Conservation (phyloP, 1,140 invertebrate species). For the Leptopilina clavipes region DNA sequence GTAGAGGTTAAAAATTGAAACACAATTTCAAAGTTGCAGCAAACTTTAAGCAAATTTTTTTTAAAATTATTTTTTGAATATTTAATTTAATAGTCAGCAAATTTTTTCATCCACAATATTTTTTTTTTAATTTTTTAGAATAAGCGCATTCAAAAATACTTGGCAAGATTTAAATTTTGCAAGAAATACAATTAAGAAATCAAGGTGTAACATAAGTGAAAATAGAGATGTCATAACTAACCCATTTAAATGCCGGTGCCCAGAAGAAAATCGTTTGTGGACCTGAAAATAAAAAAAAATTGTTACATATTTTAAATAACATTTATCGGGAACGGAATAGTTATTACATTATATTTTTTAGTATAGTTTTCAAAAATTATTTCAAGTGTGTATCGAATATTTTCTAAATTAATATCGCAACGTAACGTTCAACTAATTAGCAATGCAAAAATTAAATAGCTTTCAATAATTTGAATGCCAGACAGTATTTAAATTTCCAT, state of each 20-base stretch:
- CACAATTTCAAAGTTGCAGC: too few species aligned
- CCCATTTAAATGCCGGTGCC: slow-evolving; percentile 97
- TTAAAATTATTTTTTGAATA: not conserved
- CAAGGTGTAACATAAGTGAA: slow-evolving; percentile 43
- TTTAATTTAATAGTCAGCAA: not conserved
- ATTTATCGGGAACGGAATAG: too few species aligned
- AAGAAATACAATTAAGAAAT: slow-evolving; percentile 31
- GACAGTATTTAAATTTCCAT: not conserved
- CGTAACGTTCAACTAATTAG: not conserved
- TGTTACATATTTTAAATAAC: not conserved
- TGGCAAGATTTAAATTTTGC: slow-evolving; percentile 9
- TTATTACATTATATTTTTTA: too few species aligned
- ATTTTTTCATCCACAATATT: not conserved
- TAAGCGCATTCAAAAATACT: not conserved
- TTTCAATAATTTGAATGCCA: not conserved
- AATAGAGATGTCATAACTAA: slow-evolving; percentile 74
- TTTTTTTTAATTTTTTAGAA: not conserved
- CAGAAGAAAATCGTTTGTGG: slow-evolving; percentile 98
- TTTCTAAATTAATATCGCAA: too few species aligned
- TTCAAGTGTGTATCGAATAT: too few species aligned
- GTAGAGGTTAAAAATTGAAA: not conserved
- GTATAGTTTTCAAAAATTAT: not conserved
- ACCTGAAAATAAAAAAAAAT: slow-evolving; percentile 77
- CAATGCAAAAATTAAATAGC: not conserved
- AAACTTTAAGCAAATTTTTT: too few species aligned